Evolutionary conservation across 23 tunicate species (phyloP).

Genomic region (Halocynthia aurantium): DNA sequence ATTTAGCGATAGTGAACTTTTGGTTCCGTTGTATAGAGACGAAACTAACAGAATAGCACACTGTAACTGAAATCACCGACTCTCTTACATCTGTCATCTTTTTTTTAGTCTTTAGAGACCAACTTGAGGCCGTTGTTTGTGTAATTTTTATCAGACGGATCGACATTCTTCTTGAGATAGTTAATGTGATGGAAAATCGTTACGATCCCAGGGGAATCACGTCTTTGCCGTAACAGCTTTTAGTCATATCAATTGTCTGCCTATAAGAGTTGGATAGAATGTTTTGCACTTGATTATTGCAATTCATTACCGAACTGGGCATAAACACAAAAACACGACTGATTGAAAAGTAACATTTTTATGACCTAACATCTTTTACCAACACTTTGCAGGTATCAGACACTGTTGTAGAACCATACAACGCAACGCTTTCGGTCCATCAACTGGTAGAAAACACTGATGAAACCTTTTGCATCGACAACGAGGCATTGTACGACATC

Average conservation of each 20-base stretch:
- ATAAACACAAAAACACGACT: too few species aligned
- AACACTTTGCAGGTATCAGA: constrained; percentile 13
- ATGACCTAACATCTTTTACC: background rate
- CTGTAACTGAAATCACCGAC: background rate
- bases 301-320: too few species aligned
- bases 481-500: constrained; percentile 26
- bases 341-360: background rate
- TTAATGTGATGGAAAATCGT: too few species aligned
- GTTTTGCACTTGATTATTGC: background rate
- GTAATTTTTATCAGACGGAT: too few species aligned
- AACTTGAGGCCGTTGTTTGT: too few species aligned
- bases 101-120: too few species aligned
- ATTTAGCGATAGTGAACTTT: too few species aligned
- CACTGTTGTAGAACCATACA: constrained; percentile 29
- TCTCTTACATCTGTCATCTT: background rate
- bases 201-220: background rate
- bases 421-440: constrained; percentile 24
- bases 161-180: too few species aligned
- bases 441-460: constrained; percentile 32
- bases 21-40: too few species aligned
- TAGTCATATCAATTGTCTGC: too few species aligned
- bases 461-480: constrained; percentile 26
- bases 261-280: too few species aligned
- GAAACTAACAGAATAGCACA: too few species aligned
- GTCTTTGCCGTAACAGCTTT: background rate